Conservation (phyloP, 2,888 invertebrate genomes). For the Aphidoletes aphidimyza region DNA sequence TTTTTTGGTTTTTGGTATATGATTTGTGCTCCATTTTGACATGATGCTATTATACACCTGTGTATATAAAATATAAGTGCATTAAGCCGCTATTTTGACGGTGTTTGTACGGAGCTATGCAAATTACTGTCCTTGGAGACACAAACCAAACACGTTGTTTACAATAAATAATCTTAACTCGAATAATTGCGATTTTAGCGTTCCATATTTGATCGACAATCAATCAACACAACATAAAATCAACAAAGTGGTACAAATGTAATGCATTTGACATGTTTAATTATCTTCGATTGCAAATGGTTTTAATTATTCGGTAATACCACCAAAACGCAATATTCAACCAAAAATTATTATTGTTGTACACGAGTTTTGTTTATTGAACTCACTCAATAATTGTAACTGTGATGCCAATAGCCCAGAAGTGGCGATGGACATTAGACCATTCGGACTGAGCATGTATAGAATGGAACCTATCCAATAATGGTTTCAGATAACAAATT, state of each 20-base stretch:
- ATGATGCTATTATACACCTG: background rate
- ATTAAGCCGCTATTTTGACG: background rate
- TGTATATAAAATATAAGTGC: background rate
- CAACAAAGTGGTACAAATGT: background rate
- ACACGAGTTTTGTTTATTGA: too few species aligned
- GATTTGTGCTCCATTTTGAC: background rate
- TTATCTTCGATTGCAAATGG: background rate
- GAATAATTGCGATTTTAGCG: background rate
- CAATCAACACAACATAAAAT: background rate
- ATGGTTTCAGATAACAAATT: too few species aligned
- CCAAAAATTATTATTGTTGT: too few species aligned
- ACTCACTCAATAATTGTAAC: too few species aligned
- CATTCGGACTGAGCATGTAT: too few species aligned
- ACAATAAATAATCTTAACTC: background rate
- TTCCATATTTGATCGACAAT: background rate
- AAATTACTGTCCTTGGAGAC: background rate
- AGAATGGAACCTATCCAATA: too few species aligned
- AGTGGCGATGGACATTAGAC: too few species aligned
- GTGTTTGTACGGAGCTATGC: background rate
- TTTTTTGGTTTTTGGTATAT: background rate
- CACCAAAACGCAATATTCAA: too few species aligned
- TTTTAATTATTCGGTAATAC: background rate
- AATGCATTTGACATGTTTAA: conserved; percentile 25
- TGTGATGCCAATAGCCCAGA: too few species aligned
- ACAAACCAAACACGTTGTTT: background rate